Evolutionary conservation across 2,888 invertebrate genomes (phyloP).

Genomic region (Xiphydria camelus): DNA sequence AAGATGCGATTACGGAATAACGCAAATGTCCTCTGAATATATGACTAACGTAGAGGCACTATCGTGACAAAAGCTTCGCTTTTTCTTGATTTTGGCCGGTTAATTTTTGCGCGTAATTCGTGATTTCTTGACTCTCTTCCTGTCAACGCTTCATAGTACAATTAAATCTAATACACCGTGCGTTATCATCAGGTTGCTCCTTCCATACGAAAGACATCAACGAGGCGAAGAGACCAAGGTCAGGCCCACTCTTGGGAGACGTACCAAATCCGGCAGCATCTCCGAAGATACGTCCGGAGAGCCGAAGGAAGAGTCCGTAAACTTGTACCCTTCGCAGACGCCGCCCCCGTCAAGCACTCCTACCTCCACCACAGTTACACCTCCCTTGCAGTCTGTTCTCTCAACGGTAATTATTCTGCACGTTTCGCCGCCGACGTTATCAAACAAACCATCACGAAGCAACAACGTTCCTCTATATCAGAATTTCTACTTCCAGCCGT

Average conservation of each 20-base stretch:
- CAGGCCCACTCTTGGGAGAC: constrained; percentile 43
- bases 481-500: constrained; percentile 38
- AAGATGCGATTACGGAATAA: too few species aligned
- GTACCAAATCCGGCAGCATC: constrained; percentile 53
- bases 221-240: constrained; percentile 58
- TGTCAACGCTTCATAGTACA: not conserved
- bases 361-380: constrained; percentile 42
- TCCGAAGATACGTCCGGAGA: constrained; percentile 51
- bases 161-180: too few species aligned
- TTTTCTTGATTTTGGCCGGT: not conserved
- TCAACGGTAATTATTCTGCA: constrained; percentile 34
- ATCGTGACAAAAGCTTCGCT: too few species aligned
- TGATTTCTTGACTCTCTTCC: not conserved
- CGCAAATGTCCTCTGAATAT: too few species aligned
- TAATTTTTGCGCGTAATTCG: not conserved
- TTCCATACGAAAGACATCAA: constrained; percentile 69
- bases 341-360: constrained; percentile 32
- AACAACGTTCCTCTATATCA: not conserved
- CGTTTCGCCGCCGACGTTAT: not conserved
- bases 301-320: constrained; percentile 48
- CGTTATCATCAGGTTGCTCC: constrained; percentile 62
- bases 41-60: too few species aligned
- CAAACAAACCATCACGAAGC: not conserved
- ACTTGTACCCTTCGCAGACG: constrained; percentile 48
- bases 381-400: constrained; percentile 39